phyloP scores from a whole-genome alignment of 2,113 vertebrate species.

The Spheniscus mendiculus region DNA sequence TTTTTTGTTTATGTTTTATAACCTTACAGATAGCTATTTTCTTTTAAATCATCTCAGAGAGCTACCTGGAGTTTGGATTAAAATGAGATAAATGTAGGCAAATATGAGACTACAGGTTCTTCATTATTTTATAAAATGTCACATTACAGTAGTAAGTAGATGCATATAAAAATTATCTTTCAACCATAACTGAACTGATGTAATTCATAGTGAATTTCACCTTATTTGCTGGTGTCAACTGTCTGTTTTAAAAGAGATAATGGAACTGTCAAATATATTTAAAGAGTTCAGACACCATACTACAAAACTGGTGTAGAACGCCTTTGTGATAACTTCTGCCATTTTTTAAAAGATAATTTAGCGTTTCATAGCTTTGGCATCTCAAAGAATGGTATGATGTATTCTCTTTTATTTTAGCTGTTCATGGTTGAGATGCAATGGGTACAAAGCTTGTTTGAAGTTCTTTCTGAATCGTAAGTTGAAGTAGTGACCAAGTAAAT shows the following conservation, averaged over 20 bases:
- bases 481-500: neutral
- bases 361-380: neutral
- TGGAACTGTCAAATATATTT: neutral
- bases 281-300: neutral
- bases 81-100: neutral
- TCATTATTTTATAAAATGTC: neutral
- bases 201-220: neutral
- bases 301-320: neutral
- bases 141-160: neutral
- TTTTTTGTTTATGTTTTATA: neutral
- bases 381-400: neutral
- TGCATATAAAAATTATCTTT: neutral
- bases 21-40: neutral
- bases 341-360: neutral
- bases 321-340: neutral
- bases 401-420: neutral
- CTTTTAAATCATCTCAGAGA: neutral
- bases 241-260: neutral
- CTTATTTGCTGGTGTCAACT: neutral
- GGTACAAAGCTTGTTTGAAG: neutral
- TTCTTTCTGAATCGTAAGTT: neutral
- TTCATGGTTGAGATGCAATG: neutral
- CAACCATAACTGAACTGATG: neutral
- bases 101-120: neutral
- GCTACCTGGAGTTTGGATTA: neutral